Base-by-base conservation (phyloP, 2,888 invertebrate species). In the Synergus laeviventris region DNA sequence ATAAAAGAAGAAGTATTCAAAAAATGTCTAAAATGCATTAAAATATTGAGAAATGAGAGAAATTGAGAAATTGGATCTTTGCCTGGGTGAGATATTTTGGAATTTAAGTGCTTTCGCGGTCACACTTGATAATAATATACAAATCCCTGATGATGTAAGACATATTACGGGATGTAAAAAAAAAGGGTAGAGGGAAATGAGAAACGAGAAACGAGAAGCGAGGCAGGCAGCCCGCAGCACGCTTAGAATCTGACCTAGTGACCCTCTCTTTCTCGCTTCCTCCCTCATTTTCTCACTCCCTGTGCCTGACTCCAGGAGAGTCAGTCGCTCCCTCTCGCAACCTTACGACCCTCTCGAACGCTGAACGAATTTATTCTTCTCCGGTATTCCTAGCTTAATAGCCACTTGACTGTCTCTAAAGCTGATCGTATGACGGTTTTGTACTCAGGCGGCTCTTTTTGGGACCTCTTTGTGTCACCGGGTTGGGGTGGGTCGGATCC, bases 181-280 rank as follows among this genome's bases (percentile, higher is more conserved):
- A 66, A 24, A 45, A 54, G 62, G 24, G 9, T 16, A 16, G 21
- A 66, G n/a, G 5, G 49, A 64, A 14, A 39, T 14, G n/a, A 18
- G 14, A 42, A 64, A 64, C 21, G n/a, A 36, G 16, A 60, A 14
- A 21, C 11, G 38, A 76, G 42, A 76, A 77, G 74, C 59, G 78
- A 77, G 56, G 61, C 18, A 74, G 78, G 79, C n/a, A 38, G 74
- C 61, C 76, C 81, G 79, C 82, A 86, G 84, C 85, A 79, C 82
- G 85, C 85, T 85, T 86, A 86, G 87, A 86, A 85, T 89, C 85
- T 89, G 90, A 90, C 90, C 90, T 86, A 90, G 89, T 90, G 88
- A 90, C 88, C 88, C 88, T 87, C 84, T 84, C 83, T 82, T 78
- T 82, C 56, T 73, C 62, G 21, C 21, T 31, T 18, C 38, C 70